phyloP scores from a whole-genome alignment of 2,797 vertebrate genomes.

The Siniperca undulata region DNA sequence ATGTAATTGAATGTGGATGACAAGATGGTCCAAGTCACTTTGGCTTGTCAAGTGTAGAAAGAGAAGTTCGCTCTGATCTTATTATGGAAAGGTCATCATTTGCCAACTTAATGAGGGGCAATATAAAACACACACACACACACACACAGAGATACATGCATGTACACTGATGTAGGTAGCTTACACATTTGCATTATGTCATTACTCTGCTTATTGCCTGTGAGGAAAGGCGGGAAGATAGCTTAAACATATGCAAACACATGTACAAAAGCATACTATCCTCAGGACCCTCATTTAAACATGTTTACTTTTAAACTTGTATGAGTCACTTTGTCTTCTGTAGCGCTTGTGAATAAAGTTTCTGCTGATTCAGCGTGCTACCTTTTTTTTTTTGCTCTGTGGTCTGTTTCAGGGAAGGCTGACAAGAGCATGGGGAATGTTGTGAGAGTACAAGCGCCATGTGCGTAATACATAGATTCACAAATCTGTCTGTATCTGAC shows the following conservation, averaged over 20 bases:
- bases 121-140: background rate
- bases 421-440: slow-evolving; percentile 61
- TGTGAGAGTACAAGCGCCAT: slow-evolving; percentile 45
- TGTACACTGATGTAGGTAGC: background rate
- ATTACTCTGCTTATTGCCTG: slow-evolving; percentile 24
- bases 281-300: slow-evolving; percentile 10
- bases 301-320: slow-evolving; percentile 18
- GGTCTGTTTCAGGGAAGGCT: slow-evolving; percentile 34
- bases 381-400: slow-evolving; percentile 9
- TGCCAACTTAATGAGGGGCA: slow-evolving; percentile 23
- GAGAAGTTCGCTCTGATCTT: slow-evolving; percentile 26
- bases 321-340: slow-evolving; percentile 9
- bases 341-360: background rate
- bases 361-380: slow-evolving; percentile 39
- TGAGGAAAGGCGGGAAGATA: slow-evolving; percentile 9
- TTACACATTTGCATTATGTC: slow-evolving; percentile 39
- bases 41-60: slow-evolving; percentile 7
- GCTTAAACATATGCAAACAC: slow-evolving; percentile 47
- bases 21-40: slow-evolving; percentile 23
- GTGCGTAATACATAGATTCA: slow-evolving; percentile 60
- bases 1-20: slow-evolving; percentile 8
- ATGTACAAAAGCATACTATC: slow-evolving; percentile 11
- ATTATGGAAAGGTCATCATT: slow-evolving; percentile 42
- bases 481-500: slow-evolving; percentile 33
- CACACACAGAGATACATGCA: slow-evolving; percentile 6